Base-by-base conservation (phyloP, 1,140 invertebrate genomes). In the Drosophila guanche region DNA sequence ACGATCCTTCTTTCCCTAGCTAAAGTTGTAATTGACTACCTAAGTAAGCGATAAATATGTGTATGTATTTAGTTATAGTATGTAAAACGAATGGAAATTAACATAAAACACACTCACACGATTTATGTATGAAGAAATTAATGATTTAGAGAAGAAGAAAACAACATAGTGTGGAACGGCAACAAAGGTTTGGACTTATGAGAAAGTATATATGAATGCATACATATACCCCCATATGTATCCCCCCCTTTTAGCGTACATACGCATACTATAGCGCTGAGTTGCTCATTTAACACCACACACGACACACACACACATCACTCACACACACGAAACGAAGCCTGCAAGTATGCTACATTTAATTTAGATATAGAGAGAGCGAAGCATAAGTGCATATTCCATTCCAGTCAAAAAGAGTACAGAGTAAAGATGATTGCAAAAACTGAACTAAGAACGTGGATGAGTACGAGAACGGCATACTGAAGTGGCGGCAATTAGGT, bases 351-450 rank as follows among this genome's bases (percentile, higher is more conserved):
- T 70, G 74, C 81, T 88, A 86, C 60, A 79, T 81, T 63, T 83
- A 88, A 73, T 86, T 86, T 86, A 86, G 83, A 78, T 88, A 68
- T 86, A 86, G 83, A 76, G 16, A 86, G 83, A 83, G 83, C 70
- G 76, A 78, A 54, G 53, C 68, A 77, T 74, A 58, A 76, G 78
- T 20, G 16, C 16, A 20, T 78, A 81, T 75, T 78, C 53, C 66
- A 81, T 75, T 78, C 53, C 66, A 79, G 54, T 73, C 48, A 72
- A 76, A 37, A 69, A 77, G 76, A 59, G 60, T 59, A 83, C 40
- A 43, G 14, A 56, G 56, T 41, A 55, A 63, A 48, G 47, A 70
- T 52, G 52, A 37, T 37, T 37, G 33, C 33, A 37, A 20, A 20
- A 20, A 37, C 33, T 37, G 33, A 37, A 75, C 69, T 72, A 83